These are phyloP conservation scores for Potorous gilbertii DNA, from an alignment of 2,797 vertebrate species.

Conservation along the genomic window DNA sequence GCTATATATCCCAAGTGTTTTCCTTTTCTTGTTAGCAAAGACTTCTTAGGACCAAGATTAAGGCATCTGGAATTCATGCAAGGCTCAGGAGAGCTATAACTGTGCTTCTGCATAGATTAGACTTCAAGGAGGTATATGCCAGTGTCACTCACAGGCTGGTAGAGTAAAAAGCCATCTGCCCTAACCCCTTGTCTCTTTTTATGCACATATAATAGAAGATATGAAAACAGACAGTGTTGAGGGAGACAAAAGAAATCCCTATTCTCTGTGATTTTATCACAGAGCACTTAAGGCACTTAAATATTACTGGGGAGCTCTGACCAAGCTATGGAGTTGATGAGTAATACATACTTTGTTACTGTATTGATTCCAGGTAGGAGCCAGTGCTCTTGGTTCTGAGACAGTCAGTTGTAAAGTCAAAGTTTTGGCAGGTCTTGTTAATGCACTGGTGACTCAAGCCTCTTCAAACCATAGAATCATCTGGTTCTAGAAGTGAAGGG, in stretches of 20 bases:
- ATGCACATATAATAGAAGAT: not conserved
- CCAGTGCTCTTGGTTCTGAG: conserved; percentile 32
- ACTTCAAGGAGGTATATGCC: not conserved
- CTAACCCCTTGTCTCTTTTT: conserved; percentile 10
- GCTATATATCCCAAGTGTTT: not conserved
- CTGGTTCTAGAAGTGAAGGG: not conserved
- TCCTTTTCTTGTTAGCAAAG: not conserved
- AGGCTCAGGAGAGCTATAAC: not conserved
- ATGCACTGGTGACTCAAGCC: not conserved
- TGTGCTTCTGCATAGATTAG: conserved; percentile 3
- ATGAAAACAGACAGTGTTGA: not conserved
- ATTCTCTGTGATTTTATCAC: not conserved
- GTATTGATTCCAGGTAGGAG: not conserved
- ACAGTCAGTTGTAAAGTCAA: not conserved
- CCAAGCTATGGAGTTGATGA: not conserved
- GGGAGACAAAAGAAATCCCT: not conserved
- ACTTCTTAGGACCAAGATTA: conserved; percentile 17
- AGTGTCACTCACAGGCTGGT: not conserved
- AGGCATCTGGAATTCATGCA: not conserved
- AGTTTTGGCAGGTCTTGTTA: not conserved
- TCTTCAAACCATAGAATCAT: conserved; percentile 9
- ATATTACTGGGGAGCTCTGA: conserved; percentile 15
- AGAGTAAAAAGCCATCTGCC: conserved; percentile 16
- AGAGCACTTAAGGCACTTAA: not conserved
- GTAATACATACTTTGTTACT: not conserved